Conservation (phyloP, 2,113 vertebrate genomes). For the Bos taurus region ARS-UCD2.0 NC_037347.1:33880001-33880500, state of each 20-base stretch:
- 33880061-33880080: background rate
- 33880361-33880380: background rate
- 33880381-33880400: background rate
- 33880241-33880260: background rate
- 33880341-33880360: background rate
- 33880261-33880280: background rate
- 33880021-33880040: background rate
- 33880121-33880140: background rate
- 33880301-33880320: background rate
- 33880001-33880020: background rate
- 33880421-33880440: no score
- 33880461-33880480: no score
- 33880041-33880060: background rate
- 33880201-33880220: background rate
- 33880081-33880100: background rate
- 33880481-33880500: no score
- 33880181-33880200: background rate
- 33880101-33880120: fast-evolving
- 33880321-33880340: background rate
- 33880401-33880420: background rate
- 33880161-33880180: background rate
- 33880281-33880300: background rate
- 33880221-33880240: background rate
- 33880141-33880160: background rate
- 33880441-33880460: no score